These are phyloP conservation scores for Drosophila athabasca DNA, from an alignment of 1,140 invertebrate species.

Conservation along the genomic window DNA sequence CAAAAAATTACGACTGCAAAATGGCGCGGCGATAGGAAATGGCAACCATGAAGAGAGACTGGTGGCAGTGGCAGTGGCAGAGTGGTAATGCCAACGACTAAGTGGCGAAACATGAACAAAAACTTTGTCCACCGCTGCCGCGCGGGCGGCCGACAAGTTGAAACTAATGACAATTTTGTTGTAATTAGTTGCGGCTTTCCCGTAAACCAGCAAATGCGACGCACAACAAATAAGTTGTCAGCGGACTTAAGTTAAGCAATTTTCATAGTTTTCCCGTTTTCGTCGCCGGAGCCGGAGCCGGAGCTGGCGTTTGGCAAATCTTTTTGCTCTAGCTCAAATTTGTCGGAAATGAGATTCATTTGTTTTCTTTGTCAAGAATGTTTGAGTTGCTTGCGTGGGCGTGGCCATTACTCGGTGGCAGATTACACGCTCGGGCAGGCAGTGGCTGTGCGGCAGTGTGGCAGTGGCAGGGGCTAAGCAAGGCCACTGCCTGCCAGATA, in stretches of 20 bases:
- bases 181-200: conserved; percentile 79
- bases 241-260: conserved; percentile 77
- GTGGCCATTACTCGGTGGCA: conserved; percentile 36
- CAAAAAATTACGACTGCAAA: conserved; percentile 63
- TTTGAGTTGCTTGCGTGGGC: conserved; percentile 24
- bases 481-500: conserved; percentile 39
- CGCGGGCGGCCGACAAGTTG: conserved; percentile 73
- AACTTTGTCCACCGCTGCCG: conserved; percentile 72
- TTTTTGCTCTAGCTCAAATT: conserved; percentile 68
- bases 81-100: conserved; percentile 45
- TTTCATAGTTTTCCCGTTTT: conserved; percentile 76
- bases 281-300: conserved; percentile 14
- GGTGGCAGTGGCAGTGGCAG: conserved; percentile 14
- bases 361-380: conserved; percentile 61
- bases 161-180: conserved; percentile 82
- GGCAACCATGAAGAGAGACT: too few species aligned
- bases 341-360: conserved; percentile 80
- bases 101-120: conserved; percentile 80
- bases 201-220: conserved; percentile 56
- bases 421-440: conserved; percentile 31
- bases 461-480: too few species aligned
- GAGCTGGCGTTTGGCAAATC: conserved; percentile 52
- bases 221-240: conserved; percentile 76
- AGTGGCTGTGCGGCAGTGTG: background rate
- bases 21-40: conserved; percentile 17